A percentile compares a stretch with the other conserved stretches of the same genome.
phyloP scores from a whole-genome alignment of 2,113 vertebrate species.

The Pipa parva region DNA sequence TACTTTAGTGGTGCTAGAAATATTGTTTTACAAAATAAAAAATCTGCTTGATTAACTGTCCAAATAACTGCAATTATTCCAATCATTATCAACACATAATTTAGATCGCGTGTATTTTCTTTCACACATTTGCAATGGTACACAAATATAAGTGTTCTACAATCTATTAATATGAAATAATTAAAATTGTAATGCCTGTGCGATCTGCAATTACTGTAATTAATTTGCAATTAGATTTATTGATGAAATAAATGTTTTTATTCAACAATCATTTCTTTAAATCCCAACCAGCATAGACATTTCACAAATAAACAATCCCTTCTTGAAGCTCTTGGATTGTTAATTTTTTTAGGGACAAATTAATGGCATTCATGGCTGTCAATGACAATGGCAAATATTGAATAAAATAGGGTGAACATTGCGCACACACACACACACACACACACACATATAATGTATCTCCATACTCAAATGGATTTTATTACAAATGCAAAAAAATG shows the following conservation, averaged over 20 bases:
- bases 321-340: neutral
- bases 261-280: conserved; percentile 8
- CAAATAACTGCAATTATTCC: no score
- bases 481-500: no score
- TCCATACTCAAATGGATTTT: no score
- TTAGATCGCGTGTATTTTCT: neutral
- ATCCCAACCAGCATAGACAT: neutral
- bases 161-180: conserved; percentile 3
- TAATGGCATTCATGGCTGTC: no score
- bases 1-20: no score
- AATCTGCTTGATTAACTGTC: no score
- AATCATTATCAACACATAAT: neutral
- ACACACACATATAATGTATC: no score
- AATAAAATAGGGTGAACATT: no score
- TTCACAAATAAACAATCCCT: neutral
- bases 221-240: conserved; percentile 18
- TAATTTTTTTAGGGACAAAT: neutral
- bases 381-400: no score
- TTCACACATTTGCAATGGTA: neutral
- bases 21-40: no score
- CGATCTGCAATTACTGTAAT: conserved; percentile 5
- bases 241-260: conserved; percentile 2
- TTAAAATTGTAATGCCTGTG: neutral
- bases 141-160: neutral
- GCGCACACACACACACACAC: no score